These are phyloP conservation scores for Panagrolaimus sp. DNA, from an alignment of 1,140 invertebrate genomes.

Conservation along the genomic window DNA sequence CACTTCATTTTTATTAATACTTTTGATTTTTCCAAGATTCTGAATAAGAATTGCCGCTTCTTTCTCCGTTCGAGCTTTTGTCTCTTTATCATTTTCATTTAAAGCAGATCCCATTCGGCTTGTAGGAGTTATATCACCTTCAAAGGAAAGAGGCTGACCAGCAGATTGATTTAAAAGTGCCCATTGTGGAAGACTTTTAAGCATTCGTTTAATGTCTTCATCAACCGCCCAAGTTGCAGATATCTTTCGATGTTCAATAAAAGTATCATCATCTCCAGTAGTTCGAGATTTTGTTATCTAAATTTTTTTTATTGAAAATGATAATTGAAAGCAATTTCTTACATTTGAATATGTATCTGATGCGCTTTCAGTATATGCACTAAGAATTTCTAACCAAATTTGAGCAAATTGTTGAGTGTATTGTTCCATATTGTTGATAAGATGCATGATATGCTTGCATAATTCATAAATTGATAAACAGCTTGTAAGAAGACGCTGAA, in stretches of 20 bases:
- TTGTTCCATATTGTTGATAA: conserved; percentile 48
- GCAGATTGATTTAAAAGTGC: conserved; percentile 22
- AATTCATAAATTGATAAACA: conserved; percentile 45
- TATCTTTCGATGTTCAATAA: conserved; percentile 70
- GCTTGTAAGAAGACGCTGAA: conserved; percentile 47
- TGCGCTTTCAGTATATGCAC: conserved; percentile 47
- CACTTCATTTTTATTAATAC: conserved; percentile 44
- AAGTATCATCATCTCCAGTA: conserved; percentile 29
- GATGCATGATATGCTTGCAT: conserved; percentile 48
- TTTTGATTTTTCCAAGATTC: conserved; percentile 51
- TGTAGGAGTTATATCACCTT: neutral
- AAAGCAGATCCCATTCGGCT: conserved; percentile 2
- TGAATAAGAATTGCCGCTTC: conserved; percentile 82
- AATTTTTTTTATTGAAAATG: conserved; percentile 1
- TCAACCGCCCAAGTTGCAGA: conserved; percentile 86
- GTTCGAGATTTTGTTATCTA: conserved; percentile 45
- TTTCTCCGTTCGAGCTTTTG: conserved; percentile 73
- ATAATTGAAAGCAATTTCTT: conserved; percentile 4
- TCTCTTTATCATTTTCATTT: conserved; percentile 68
- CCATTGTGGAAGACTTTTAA: conserved; percentile 54
- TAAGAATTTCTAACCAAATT: conserved; percentile 54
- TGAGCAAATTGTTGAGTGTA: conserved; percentile 54
- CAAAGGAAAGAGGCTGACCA: conserved; percentile 13
- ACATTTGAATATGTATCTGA: conserved; percentile 40
- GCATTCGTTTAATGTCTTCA: conserved; percentile 83